Evolutionary conservation across 2,113 vertebrate species (phyloP).

Genomic region (Notechis scutatus): DNA sequence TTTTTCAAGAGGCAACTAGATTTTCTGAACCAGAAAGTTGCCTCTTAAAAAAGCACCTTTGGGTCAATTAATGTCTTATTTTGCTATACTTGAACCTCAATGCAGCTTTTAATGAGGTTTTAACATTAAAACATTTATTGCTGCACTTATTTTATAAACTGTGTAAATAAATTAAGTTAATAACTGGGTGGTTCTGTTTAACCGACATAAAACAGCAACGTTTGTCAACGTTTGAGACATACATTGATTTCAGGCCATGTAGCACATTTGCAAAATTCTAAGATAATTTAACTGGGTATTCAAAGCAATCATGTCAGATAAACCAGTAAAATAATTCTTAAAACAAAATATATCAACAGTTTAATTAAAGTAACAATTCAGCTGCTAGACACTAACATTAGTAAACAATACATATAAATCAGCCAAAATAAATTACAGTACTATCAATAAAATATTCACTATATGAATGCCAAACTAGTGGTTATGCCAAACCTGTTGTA

Average conservation of each 20-base stretch:
- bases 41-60: no score
- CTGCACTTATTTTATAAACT: background rate
- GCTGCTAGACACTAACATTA: background rate
- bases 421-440: background rate
- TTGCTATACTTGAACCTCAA: fast-evolving
- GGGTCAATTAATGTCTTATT: background rate
- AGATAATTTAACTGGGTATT: background rate
- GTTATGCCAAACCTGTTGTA: background rate
- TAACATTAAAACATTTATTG: background rate
- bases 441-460: background rate
- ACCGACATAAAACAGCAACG: background rate
- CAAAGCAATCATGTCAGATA: background rate
- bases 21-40: no score
- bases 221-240: background rate
- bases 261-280: background rate
- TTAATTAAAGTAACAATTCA: background rate
- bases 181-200: background rate
- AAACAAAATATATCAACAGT: background rate
- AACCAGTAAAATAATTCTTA: background rate
- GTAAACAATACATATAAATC: background rate
- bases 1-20: no score
- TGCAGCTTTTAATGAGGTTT: background rate
- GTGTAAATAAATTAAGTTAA: background rate
- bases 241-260: background rate
- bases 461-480: background rate